Conservation (phyloP, 2,113 vertebrate genomes). For the Lepus timidus region DNA sequence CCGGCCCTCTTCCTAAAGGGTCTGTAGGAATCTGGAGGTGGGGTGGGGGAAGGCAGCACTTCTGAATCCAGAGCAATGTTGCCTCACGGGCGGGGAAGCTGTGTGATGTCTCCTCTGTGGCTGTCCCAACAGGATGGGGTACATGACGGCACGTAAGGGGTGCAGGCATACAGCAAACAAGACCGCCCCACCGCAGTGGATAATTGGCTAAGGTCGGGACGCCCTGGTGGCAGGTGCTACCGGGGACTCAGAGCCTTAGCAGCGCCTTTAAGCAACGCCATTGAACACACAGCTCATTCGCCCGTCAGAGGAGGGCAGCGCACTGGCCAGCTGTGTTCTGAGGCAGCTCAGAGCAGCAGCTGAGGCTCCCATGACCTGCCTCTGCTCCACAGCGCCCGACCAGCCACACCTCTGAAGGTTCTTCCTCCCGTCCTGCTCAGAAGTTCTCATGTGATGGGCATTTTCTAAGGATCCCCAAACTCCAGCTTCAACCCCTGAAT, state of each 20-base stretch:
- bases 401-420: neutral
- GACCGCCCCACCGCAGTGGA: neutral
- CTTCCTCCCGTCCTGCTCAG: neutral
- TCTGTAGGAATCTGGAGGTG: neutral
- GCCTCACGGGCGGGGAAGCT: neutral
- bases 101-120: neutral
- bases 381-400: neutral
- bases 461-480: conserved; percentile 21
- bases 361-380: too few species aligned
- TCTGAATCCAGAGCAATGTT: neutral
- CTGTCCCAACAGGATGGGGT: neutral
- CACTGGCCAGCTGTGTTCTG: neutral
- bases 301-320: neutral
- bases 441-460: neutral
- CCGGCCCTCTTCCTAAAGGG: conserved; percentile 54
- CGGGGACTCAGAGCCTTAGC: neutral
- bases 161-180: neutral
- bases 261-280: neutral
- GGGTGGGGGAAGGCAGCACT: neutral
- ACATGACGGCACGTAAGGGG: neutral
- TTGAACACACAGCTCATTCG: neutral
- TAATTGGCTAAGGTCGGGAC: neutral
- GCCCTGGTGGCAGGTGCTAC: neutral
- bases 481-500: neutral
- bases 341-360: neutral